Base-by-base conservation (phyloP, 2,797 vertebrate species). In the Brachyrhaphis roseni region DNA sequence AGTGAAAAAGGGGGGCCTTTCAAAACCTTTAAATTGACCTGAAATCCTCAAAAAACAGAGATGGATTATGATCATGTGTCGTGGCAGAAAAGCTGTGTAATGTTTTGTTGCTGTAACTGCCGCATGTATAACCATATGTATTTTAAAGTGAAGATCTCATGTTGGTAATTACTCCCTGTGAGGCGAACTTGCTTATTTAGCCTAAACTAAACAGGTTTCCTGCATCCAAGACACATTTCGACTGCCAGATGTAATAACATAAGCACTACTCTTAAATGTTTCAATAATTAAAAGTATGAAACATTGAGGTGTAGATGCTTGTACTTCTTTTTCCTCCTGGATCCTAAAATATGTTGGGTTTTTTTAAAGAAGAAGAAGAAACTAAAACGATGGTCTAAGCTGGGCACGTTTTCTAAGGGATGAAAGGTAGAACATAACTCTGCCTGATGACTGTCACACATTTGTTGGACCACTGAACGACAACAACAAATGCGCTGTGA, bases 161-260 rank as follows among this genome's bases (percentile, higher is more conserved):
- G 81, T 18, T 80, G 75, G 53, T 91, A 92, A 92, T 91, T 91
- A 87, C 84, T 88, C 87, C 84, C 90, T 77, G 43, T 26, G 89
- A 91, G 89, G 73, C 6, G 4, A 46, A 28, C 41, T 84, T 75
- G 68, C 23, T 76, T 76, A 43, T 83, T 68, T 55, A 45, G 75
- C 78, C 76, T 57, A 82, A 59, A 72, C 75, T 34, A 74, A 84
- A 78, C 74, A 7, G 55, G 39, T 77, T 83, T 75, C 76, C 71
- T 2, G 39, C 66, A 72, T 84, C 62, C 73, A 23, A 68, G 36
- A 39, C 64, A 68, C 57, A 75, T 46, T 36, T 45, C 59, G 83
- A 64, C 59, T 68, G 74, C 53, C 45, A 45, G 45, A 34, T 72
- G 76, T 28, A 46, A 15, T 46, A 28, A 71, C 41, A 71, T 70